Conservation (phyloP, 2,113 vertebrate genomes). For the Columba janthina region DNA sequence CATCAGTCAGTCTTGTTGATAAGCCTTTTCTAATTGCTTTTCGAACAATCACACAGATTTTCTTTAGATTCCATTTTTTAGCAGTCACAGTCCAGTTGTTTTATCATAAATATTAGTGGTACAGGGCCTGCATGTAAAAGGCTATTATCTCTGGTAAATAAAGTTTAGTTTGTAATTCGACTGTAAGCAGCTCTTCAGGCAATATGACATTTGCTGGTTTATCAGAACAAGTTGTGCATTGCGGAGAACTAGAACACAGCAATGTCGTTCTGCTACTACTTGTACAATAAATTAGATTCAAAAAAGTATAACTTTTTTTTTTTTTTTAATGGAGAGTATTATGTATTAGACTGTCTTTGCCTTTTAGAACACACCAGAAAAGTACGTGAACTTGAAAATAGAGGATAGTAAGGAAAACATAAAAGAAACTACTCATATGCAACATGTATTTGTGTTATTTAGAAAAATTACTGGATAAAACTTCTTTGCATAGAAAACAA, state of each 20-base stretch:
- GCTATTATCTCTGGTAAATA: not conserved
- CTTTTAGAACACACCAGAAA: not conserved
- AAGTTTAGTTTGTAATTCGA: not conserved
- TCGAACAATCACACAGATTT: not conserved
- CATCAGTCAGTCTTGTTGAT: not conserved
- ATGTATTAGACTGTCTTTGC: not conserved
- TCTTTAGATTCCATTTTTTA: not conserved
- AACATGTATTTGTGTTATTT: not conserved
- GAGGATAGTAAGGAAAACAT: not conserved
- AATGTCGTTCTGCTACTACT: not conserved
- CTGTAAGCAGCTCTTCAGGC: not conserved
- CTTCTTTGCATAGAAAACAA: not conserved
- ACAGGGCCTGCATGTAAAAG: not conserved
- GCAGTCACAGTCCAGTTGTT: not conserved
- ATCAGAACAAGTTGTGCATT: not conserved
- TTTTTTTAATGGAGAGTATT: not conserved
- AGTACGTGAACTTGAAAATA: not conserved
- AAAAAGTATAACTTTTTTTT: not conserved
- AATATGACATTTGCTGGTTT: not conserved
- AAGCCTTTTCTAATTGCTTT: not conserved
- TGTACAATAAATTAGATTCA: not conserved
- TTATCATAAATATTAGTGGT: not conserved
- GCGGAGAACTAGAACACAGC: not conserved
- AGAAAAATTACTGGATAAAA: not conserved
- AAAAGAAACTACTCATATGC: not conserved